Conservation (phyloP, 1,140 invertebrate genomes). For the Acarapis woodi region DNA sequence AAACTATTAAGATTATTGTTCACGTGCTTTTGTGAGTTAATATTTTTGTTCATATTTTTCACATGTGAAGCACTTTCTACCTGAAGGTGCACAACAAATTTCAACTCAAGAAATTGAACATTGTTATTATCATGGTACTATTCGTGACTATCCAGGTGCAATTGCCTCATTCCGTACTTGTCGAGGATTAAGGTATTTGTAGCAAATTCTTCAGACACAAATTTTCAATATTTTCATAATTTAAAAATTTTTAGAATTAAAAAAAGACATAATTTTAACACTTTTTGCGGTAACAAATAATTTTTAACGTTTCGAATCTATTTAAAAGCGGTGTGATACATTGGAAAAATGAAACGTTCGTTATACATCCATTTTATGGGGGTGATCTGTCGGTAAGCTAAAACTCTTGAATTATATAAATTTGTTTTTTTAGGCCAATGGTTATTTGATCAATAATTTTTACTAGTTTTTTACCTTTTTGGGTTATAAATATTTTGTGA, state of each 20-base stretch:
- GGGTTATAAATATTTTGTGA: too few relatives aligned
- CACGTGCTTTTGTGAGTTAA: too few relatives aligned
- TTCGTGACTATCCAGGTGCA: slow-evolving; percentile 82
- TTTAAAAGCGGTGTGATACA: slow-evolving; percentile 82
- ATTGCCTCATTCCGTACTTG: slow-evolving; percentile 84
- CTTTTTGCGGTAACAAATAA: background rate
- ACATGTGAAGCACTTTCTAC: slow-evolving; percentile 44
- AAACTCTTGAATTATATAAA: background rate
- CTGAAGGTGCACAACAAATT: slow-evolving; percentile 32
- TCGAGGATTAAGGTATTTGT: slow-evolving; percentile 39
- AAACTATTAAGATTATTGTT: too few relatives aligned
- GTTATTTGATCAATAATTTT: too few relatives aligned
- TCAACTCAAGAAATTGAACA: slow-evolving; percentile 60
- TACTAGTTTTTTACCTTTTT: too few relatives aligned
- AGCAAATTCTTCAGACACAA: background rate
- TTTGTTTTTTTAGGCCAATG: background rate
- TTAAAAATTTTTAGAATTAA: background rate
- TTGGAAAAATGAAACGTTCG: slow-evolving; percentile 81
- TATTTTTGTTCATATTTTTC: too few relatives aligned
- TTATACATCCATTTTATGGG: slow-evolving; percentile 77
- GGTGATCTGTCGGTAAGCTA: slow-evolving; percentile 74
- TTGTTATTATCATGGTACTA: slow-evolving; percentile 79
- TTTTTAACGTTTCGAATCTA: slow-evolving; percentile 1
- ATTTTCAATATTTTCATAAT: background rate
- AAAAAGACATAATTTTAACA: background rate